phyloP scores from a whole-genome alignment of 1,140 invertebrate species.

The Limonius californicus region DNA sequence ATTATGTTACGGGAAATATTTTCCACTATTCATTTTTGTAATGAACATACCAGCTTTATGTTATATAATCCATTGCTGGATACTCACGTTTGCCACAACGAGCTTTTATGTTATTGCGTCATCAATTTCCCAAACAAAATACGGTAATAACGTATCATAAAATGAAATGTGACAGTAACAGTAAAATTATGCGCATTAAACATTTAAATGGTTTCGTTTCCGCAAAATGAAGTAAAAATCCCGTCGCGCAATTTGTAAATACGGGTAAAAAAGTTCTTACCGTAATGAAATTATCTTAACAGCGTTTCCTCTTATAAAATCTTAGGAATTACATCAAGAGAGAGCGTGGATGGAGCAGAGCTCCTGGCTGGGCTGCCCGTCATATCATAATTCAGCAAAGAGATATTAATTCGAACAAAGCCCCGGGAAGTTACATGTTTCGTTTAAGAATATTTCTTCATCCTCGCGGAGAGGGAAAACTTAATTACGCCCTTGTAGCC shows the following conservation, averaged over 20 bases:
- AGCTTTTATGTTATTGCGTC: conserved; percentile 4
- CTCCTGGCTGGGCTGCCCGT: neutral
- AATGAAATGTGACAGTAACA: neutral
- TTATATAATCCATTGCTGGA: too few species aligned
- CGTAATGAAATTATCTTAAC: conserved; percentile 2
- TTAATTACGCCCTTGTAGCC: conserved; percentile 6
- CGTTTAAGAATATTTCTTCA: conserved; percentile 10
- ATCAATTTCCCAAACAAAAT: conserved; percentile 3
- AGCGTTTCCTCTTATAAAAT: conserved; percentile 1
- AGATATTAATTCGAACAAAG: conserved; percentile 11
- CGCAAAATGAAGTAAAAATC: conserved; percentile 4
- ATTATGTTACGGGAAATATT: too few species aligned
- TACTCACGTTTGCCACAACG: neutral
- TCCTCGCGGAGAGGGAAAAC: conserved; percentile 1
- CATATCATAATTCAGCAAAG: conserved; percentile 8
- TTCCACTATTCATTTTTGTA: too few species aligned
- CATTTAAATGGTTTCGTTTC: neutral
- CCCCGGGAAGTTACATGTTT: conserved; percentile 3
- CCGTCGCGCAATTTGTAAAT: neutral
- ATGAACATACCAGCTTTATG: too few species aligned
- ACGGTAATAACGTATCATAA: neutral
- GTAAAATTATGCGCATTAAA: neutral
- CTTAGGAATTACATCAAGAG: neutral
- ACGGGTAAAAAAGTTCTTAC: neutral
- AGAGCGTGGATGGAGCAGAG: neutral